phyloP scores from a whole-genome alignment of 2,797 vertebrate genomes.

The Thaleichthys pacificus region DNA sequence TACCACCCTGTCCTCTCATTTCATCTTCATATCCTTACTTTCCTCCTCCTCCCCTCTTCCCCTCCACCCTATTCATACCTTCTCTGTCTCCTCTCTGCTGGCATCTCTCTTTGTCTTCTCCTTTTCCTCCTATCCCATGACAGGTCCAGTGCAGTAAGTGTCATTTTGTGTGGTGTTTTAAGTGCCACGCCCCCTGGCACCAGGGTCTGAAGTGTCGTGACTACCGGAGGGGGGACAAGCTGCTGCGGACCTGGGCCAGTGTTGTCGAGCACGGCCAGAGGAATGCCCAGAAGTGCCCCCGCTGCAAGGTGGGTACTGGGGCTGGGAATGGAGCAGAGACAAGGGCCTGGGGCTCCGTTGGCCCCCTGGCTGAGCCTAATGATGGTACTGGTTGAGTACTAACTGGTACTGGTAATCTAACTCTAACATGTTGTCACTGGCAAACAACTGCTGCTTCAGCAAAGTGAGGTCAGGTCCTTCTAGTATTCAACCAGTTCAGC shows the following conservation, averaged over 20 bases:
- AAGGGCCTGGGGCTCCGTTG: not conserved
- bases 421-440: too few relatives aligned
- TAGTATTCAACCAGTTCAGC: not conserved
- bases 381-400: not conserved
- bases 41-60: not conserved
- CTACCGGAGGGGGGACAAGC: slow-evolving; percentile 95
- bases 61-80: too few relatives aligned
- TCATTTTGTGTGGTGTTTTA: slow-evolving; percentile 99
- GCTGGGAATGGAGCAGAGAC: not conserved
- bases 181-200: slow-evolving; percentile 98
- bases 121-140: slow-evolving; percentile 18
- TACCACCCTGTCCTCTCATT: not conserved
- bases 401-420: too few relatives aligned
- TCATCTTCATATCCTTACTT: not conserved
- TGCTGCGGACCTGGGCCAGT: slow-evolving; percentile 93
- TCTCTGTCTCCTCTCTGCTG: not conserved
- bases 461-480: not conserved
- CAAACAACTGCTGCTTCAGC: too few relatives aligned
- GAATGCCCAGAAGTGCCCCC: slow-evolving; percentile 98
- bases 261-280: slow-evolving; percentile 95
- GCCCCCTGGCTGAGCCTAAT: not conserved
- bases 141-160: slow-evolving; percentile 95
- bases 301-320: slow-evolving; percentile 84
- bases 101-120: too few relatives aligned
- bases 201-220: slow-evolving; percentile 94